Evolutionary conservation across 2,797 vertebrate species (phyloP), one percentile per base, ranked within the genome.

Genomic region (Eospalax fontanierii): DNA sequence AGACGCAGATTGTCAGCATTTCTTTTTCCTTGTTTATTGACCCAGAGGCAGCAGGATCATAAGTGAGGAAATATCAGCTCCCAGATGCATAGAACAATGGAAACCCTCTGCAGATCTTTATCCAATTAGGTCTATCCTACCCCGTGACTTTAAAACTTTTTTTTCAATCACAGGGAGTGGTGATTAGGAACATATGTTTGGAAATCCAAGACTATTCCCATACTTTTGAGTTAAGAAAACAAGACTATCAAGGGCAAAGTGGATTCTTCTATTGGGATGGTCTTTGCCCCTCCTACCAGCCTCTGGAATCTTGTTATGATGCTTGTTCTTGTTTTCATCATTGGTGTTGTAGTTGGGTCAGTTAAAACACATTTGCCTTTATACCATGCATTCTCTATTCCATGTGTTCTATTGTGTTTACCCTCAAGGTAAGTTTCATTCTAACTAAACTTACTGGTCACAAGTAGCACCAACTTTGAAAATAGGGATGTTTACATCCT

Each of bases 181-280:
- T 92, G 57, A 95, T 94, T 73, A 90, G 43, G 61, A 95, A 89
- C 94, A 89, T 46, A 28, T 95, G 93, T 85, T 65, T 87, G 33
- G 59, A 93, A 96, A 91, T 59, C 11, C 30, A 61, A 90, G 65
- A 50, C 30, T 63, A n/a, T 75, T 92, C 76, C 68, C 46, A 74
- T 18, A 87, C 54, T 66, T 91, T 19, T 71, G 46, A 94, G 68
- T 71, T 50, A 83, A 92, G 78, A 81, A 94, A 63, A 78, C 80
- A 24, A 90, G 65, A 87, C 93, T 89, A 85, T 10, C 19, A 4
- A 19, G 75, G 54, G 35, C 8, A 68, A 33, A 11, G 0, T 43
- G 43, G 68, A 95, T 84, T 81, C 81, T 94, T 96, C 50, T 2
- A 0, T 9, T 80, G 75, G 95, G 89, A 78, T 81, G 73, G 86